Percentiles rank a stretch among this genome's conserved stretches.
Evolutionary conservation across 2,888 invertebrate species (phyloP).

Genomic region (Xestia xanthographa): DNA sequence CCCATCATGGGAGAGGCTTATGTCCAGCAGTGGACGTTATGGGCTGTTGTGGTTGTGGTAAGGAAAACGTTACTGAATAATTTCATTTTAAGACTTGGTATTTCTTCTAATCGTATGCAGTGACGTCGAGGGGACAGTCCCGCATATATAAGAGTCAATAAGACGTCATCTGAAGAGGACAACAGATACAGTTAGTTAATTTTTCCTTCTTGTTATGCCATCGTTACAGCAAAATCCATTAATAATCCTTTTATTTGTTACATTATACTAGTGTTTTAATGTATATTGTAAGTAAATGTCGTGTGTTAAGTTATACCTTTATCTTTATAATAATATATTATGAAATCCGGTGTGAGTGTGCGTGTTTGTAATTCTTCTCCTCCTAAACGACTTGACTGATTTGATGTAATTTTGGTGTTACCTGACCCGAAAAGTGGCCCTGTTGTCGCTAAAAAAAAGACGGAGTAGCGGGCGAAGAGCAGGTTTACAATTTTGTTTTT

Average conservation of each 20-base stretch:
- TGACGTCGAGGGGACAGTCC: neutral
- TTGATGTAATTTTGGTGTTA: neutral
- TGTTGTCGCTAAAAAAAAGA: neutral
- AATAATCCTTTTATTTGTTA: neutral
- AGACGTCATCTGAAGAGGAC: neutral
- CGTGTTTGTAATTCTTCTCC: neutral
- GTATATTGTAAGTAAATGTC: neutral
- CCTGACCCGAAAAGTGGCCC: neutral
- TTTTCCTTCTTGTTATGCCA: neutral
- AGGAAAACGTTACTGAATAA: neutral
- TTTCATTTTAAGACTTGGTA: neutral
- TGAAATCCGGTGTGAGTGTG: neutral
- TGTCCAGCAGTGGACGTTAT: no score
- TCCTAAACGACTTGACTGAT: neutral
- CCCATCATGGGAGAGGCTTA: no score
- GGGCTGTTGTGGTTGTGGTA: no score
- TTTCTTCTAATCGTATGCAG: neutral
- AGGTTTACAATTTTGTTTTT: neutral
- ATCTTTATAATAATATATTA: no score
- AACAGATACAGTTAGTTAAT: neutral
- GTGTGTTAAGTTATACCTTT: no score
- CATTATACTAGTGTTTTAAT: neutral
- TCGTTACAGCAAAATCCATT: neutral
- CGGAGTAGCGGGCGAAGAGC: neutral
- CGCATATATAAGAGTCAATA: neutral